Base-by-base conservation (phyloP, 2,797 vertebrate species). In the Taenioides sp. region DNA sequence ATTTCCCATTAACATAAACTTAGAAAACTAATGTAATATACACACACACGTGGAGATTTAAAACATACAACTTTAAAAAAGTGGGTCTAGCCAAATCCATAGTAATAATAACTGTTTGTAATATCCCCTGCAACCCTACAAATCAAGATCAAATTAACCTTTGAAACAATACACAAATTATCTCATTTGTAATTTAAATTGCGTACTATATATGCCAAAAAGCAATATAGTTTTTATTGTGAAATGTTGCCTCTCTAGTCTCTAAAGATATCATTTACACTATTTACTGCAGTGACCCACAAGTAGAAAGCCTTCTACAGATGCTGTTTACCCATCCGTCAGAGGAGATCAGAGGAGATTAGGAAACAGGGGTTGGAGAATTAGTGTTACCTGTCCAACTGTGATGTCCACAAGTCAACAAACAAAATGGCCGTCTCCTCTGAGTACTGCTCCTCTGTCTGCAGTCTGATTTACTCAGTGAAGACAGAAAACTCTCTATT, bases 321-420 rank as follows among this genome's bases (percentile, higher is more conserved):
- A 28, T 22, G 25, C 54, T 59, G 25, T 59, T 59, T 59, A 28
- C 57, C 25, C 57, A 22, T 59, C 57, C n/a, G 50, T 54, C 23
- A 6, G 57, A 27, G 25, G 4, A 59, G 57, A 59, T 28, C 57
- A 7, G 57, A 28, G 27, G 4, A 18, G 14, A 59, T 59, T 28
- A 28, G 27, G 57, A 18, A 12, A 59, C 57, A 23, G 54, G 54
- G 54, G n/a, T 11, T 0, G 69, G 71, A 67, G 78, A 82, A 79
- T 81, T 80, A 77, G 79, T 70, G 71, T 67, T 58, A 78, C 69
- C 59, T 27, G 25, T 78, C 73, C 67, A 74, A 82, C 81, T 71
- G 73, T 79, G 80, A 84, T 75, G 76, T 77, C 71, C 66, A 74
- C 73, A 63, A 57, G 80, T 70, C 67, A 54, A 55, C 0, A 20